Percentiles rank a stretch among this genome's conserved stretches.
Conservation (phyloP, 2,888 invertebrate genomes). For the Agonopterix alstromeriana region DNA sequence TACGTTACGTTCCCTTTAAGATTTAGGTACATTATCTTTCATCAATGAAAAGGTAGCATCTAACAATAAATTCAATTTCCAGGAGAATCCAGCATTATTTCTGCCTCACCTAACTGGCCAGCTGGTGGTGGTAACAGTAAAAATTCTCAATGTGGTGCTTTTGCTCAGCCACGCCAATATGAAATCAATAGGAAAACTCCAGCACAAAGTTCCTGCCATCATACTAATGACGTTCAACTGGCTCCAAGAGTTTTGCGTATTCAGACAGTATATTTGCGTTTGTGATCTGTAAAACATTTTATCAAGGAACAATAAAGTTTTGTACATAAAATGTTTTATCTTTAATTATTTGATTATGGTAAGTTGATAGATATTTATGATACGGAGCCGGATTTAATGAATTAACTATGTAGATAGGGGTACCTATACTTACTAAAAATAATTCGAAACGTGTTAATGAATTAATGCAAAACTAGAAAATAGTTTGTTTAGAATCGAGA, state of each 20-base stretch:
- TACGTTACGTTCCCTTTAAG: too few relatives aligned
- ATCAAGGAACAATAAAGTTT: not conserved
- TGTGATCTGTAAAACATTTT: constrained; percentile 41
- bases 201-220: constrained; percentile 32
- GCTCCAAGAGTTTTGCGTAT: constrained; percentile 60
- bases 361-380: too few relatives aligned
- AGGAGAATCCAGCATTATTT: constrained; percentile 58
- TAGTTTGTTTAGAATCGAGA: too few relatives aligned
- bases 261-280: constrained; percentile 45
- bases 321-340: not conserved
- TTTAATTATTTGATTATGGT: too few relatives aligned
- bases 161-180: constrained; percentile 27
- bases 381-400: too few relatives aligned
- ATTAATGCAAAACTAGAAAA: too few relatives aligned
- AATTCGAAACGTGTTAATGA: too few relatives aligned
- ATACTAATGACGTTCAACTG: constrained; percentile 49
- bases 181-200: constrained; percentile 26
- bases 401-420: too few relatives aligned
- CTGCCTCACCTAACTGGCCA: constrained; percentile 50
- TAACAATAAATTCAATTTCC: constrained; percentile 16
- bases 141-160: constrained; percentile 31
- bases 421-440: too few relatives aligned
- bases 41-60: too few relatives aligned
- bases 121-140: constrained; percentile 32
- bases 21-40: too few relatives aligned